Percentiles rank a stretch among this genome's conserved stretches.
Evolutionary conservation across 2,888 invertebrate species (phyloP).

Genomic region (Hirudinaria manillensis): DNA sequence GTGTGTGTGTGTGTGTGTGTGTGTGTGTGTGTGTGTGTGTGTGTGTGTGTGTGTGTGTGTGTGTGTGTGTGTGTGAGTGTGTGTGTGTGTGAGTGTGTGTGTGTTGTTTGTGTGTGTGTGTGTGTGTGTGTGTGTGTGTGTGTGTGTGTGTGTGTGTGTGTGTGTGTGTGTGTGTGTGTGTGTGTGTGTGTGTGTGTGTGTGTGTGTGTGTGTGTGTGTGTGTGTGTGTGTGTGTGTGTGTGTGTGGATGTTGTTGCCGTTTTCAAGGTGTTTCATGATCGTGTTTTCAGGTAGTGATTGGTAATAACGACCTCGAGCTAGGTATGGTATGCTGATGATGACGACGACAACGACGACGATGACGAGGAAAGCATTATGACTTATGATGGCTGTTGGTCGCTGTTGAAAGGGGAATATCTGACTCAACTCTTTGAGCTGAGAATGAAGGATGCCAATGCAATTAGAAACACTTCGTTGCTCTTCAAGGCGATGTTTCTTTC

Average conservation of each 20-base stretch:
- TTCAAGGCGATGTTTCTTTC: no score
- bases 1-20: slow-evolving; percentile 15
- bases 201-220: slow-evolving; percentile 67
- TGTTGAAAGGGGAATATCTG: no score
- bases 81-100: slow-evolving; percentile 12
- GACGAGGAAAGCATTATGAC: no score
- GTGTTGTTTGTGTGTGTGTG: slow-evolving; percentile 14
- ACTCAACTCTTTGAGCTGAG: no score
- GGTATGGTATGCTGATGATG: not conserved
- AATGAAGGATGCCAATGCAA: no score
- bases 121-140: slow-evolving; percentile 15
- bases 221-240: slow-evolving; percentile 17
- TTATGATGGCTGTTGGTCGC: no score
- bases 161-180: slow-evolving; percentile 23
- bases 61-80: slow-evolving; percentile 12
- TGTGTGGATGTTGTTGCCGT: slow-evolving; percentile 5
- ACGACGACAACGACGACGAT: not conserved
- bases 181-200: slow-evolving; percentile 20
- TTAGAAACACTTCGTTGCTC: no score
- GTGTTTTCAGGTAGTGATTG: not conserved
- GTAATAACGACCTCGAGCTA: not conserved
- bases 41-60: slow-evolving; percentile 15
- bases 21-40: slow-evolving; percentile 15
- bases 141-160: slow-evolving; percentile 21
- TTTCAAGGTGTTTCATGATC: not conserved